Percentiles rank a stretch among this genome's conserved stretches.
Conservation (phyloP, 2,797 vertebrate genomes). For the Spheniscus humboldti region DNA sequence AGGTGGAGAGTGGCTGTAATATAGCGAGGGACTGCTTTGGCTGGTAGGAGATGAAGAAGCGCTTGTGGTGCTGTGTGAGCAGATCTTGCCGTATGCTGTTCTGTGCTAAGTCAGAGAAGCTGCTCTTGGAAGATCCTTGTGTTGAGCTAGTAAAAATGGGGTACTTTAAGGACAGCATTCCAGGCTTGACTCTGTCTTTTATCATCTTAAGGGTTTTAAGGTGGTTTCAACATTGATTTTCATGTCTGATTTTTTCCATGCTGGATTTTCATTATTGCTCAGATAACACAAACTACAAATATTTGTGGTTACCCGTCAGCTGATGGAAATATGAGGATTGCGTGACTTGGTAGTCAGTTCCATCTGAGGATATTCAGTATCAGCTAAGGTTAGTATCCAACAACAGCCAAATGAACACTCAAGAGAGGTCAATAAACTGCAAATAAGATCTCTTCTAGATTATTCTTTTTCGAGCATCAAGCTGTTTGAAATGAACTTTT, state of each 20-base stretch:
- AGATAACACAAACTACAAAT: constrained; percentile 70
- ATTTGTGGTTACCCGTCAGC: constrained; percentile 70
- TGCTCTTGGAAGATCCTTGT: background rate
- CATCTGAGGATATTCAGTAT: constrained; percentile 39
- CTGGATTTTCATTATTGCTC: constrained; percentile 67
- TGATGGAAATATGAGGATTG: constrained; percentile 56
- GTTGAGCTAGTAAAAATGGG: background rate
- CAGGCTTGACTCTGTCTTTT: constrained; percentile 65
- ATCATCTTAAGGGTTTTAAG: constrained; percentile 69
- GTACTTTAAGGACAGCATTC: constrained; percentile 65
- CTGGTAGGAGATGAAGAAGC: background rate
- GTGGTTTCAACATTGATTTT: constrained; percentile 74
- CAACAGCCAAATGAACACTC: constrained; percentile 5
- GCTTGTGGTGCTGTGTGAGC: background rate
- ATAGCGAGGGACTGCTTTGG: background rate
- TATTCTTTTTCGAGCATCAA: background rate
- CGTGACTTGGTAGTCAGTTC: constrained; percentile 40
- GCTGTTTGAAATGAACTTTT: background rate
- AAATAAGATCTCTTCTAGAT: background rate
- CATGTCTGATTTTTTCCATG: constrained; percentile 69
- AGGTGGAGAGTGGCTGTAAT: background rate
- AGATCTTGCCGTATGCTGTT: background rate
- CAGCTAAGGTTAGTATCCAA: constrained; percentile 42
- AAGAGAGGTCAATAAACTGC: constrained; percentile 37
- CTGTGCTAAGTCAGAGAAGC: background rate